Evolutionary conservation across 2,888 invertebrate genomes (phyloP).

Genomic region (Dilophus febrilis): DNA sequence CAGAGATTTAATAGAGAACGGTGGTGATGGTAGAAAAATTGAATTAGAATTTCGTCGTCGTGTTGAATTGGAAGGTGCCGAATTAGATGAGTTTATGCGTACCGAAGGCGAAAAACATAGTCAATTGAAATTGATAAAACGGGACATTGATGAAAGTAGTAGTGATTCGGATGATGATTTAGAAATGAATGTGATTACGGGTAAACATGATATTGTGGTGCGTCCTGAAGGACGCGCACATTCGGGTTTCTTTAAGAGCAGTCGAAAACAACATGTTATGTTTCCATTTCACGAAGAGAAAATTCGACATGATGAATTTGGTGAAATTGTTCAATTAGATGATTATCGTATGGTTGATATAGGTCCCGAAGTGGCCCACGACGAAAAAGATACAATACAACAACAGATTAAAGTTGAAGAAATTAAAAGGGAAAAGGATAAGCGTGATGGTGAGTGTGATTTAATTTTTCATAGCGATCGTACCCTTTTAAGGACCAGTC

Average conservation of each 20-base stretch:
- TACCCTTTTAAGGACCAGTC: no score
- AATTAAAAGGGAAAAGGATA: conserved; percentile 12
- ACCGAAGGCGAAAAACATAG: conserved; percentile 39
- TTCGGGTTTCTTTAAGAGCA: conserved; percentile 70
- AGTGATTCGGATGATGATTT: conserved; percentile 70
- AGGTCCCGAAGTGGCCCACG: conserved; percentile 15
- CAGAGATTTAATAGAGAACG: conserved; percentile 60
- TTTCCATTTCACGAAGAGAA: conserved; percentile 89
- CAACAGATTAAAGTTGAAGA: conserved; percentile 14
- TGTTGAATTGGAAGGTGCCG: conserved; percentile 57
- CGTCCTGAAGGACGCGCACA: conserved; percentile 50
- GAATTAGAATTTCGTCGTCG: conserved; percentile 53
- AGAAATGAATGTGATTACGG: conserved; percentile 68
- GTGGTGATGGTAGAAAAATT: conserved; percentile 47
- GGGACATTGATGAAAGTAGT: conserved; percentile 53
- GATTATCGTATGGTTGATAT: conserved; percentile 75
- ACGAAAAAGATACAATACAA: conserved; percentile 13
- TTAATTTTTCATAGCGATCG: not conserved
- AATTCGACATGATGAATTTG: conserved; percentile 86
- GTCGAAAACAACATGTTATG: conserved; percentile 89
- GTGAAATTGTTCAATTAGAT: conserved; percentile 84
- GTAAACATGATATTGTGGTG: conserved; percentile 80
- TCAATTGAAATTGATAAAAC: conserved; percentile 22
- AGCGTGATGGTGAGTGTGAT: conserved; percentile 7
- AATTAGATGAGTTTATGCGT: conserved; percentile 57